Evolutionary conservation across 1,140 invertebrate genomes (phyloP), one percentile per base, ranked within the genome.

Genomic region (Asbolus verrucosus): DNA sequence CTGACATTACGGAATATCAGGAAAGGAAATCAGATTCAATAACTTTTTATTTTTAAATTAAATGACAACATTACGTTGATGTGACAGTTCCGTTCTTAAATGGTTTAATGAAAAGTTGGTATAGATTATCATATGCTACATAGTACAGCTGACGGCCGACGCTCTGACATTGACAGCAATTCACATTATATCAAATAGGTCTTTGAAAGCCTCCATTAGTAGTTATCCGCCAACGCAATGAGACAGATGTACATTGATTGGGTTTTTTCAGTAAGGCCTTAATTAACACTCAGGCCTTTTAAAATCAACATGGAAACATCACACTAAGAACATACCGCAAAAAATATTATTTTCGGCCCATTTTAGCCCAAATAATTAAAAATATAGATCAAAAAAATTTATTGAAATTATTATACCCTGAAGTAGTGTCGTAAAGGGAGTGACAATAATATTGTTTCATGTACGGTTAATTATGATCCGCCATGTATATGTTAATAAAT

Each of bases 161-260:
- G 24, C 46, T 19, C 13, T 54, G 19, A 30, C 46, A 54, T 24
- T 54, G 46, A 15, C 46, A 54, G 46, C 46, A 54, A 54, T 54
- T 54, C 27, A 54, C 46, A 30, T 54, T 54, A 21, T 54, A 54
- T 54, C 21, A 24, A 54, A 54, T 54, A 13, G 46, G 46, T 27
- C 19, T 30, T 9, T 54, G 46, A 54, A 54, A 54, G 46, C 46
- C 9, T 11, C 24, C 21, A 54, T 54, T 54, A 54, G 46, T 54
- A 54, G 46, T 54, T 46, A 50, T 50, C 8, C 19, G 43, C 11
- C 27, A 14, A 54, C 21, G 18, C n/a, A n/a, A n/a, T n/a, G 9
- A 30, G 21, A 54, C 21, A 30, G 46, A 54, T 27, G 9, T n/a
- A 5, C 46, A 54, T 24, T 27, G 46, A 54, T 54, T 21, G n/a